Evolutionary conservation across 1,140 invertebrate genomes (phyloP).

Genomic region (Thaumatotibia leucotreta): DNA sequence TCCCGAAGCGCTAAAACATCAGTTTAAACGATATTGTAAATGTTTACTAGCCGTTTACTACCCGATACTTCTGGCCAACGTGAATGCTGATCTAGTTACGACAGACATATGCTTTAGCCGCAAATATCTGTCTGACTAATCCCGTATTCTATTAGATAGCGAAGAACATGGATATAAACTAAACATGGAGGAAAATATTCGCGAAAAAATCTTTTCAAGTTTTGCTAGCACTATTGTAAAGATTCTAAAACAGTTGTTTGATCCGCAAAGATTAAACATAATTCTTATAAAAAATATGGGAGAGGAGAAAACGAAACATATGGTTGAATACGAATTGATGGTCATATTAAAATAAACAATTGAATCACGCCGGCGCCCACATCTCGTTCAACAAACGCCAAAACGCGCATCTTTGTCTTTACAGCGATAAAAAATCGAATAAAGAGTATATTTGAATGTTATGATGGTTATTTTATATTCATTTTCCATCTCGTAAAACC

Average conservation of each 20-base stretch:
- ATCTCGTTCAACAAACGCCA: background rate
- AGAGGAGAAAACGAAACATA: slow-evolving; percentile 40
- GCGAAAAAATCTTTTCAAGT: background rate
- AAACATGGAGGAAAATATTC: background rate
- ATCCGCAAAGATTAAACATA: background rate
- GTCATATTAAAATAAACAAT: slow-evolving; percentile 59
- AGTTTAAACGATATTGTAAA: background rate
- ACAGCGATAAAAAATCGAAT: slow-evolving; percentile 1
- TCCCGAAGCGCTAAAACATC: background rate
- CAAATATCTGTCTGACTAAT: background rate
- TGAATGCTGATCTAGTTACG: background rate
- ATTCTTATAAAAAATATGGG: background rate
- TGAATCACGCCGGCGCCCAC: slow-evolving; percentile 39
- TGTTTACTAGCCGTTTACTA: slow-evolving; percentile 1
- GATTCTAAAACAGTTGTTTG: background rate
- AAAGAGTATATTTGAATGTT: background rate
- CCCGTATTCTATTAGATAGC: no score
- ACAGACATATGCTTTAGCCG: background rate
- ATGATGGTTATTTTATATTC: slow-evolving; percentile 1
- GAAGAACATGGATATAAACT: background rate
- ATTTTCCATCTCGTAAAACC: background rate
- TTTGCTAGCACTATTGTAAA: background rate
- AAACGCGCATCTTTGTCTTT: slow-evolving; percentile 1
- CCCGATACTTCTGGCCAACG: background rate
- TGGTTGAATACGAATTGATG: slow-evolving; percentile 48